Percentiles rank a stretch among this genome's conserved stretches.
Conservation (phyloP, 2,888 invertebrate species). For the Antitype chi region DNA sequence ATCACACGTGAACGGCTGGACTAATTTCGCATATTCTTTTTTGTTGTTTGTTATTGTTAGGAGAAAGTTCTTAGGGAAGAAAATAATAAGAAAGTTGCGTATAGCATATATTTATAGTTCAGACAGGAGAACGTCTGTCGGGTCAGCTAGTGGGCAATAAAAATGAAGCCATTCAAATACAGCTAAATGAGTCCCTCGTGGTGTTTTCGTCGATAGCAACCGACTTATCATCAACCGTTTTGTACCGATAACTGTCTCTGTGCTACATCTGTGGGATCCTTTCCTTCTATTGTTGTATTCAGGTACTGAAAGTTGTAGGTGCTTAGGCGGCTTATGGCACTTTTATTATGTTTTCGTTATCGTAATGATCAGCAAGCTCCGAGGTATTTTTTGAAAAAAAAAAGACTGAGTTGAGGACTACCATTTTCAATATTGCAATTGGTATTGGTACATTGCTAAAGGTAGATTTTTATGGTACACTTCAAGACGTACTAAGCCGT, state of each 20-base stretch:
- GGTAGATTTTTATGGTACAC: not conserved
- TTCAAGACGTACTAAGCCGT: not conserved
- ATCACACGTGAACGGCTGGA: too few species aligned
- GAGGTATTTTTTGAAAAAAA: conserved; percentile 5
- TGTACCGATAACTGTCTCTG: conserved; percentile 23
- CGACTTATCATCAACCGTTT: conserved; percentile 38
- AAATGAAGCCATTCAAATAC: not conserved
- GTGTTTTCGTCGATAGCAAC: conserved; percentile 51
- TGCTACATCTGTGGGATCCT: conserved; percentile 43
- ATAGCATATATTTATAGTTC: too few species aligned
- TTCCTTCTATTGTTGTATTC: conserved; percentile 45
- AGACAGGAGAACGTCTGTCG: too few species aligned
- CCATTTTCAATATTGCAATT: not conserved
- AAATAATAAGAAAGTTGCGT: too few species aligned
- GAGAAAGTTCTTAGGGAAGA: too few species aligned
- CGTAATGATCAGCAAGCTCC: not conserved
- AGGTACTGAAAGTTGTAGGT: conserved; percentile 45
- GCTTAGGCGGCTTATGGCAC: conserved; percentile 26
- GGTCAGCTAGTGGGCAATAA: not conserved
- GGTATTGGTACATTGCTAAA: not conserved
- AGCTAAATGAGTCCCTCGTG: conserved; percentile 28
- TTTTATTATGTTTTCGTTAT: conserved; percentile 14
- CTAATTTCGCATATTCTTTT: too few species aligned
- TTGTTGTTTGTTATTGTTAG: too few species aligned
- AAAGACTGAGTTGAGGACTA: not conserved